Percentiles rank a stretch among this genome's conserved stretches.
Conservation (phyloP, 2,888 invertebrate species). For the Phyllotreta cruciferae region DNA sequence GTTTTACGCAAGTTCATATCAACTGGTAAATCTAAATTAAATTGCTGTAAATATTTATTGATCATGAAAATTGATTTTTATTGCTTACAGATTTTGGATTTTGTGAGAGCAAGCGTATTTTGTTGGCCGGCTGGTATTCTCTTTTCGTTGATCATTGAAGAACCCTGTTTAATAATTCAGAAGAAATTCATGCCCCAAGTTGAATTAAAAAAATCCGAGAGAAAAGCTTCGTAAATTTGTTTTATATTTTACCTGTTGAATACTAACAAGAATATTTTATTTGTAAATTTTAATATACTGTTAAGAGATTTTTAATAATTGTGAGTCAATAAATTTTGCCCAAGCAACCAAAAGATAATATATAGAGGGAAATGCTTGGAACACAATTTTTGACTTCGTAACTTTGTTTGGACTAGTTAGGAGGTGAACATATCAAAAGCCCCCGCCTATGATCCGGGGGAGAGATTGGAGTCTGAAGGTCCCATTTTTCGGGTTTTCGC, state of each 20-base stretch:
- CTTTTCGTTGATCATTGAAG: conserved; percentile 27
- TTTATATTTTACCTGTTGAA: too few species aligned
- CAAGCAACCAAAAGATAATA: too few species aligned
- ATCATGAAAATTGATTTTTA: not conserved
- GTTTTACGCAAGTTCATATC: not conserved
- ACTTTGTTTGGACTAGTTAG: too few species aligned
- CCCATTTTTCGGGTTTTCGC: too few species aligned
- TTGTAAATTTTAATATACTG: not conserved
- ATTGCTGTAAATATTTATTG: not conserved
- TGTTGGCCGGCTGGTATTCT: not conserved
- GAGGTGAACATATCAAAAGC: too few species aligned
- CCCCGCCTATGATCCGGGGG: too few species aligned
- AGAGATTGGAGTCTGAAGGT: too few species aligned
- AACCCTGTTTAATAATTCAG: conserved; percentile 33
- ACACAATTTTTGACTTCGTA: too few species aligned
- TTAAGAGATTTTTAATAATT: too few species aligned
- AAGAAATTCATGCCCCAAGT: conserved; percentile 26
- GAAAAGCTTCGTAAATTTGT: not conserved
- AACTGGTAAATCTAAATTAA: conserved; percentile 3
- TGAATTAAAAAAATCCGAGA: not conserved
- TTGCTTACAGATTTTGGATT: not conserved
- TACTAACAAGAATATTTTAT: not conserved
- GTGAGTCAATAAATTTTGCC: too few species aligned
- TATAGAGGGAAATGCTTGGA: too few species aligned
- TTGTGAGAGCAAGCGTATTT: not conserved